These are phyloP conservation scores for Listronotus bonariensis DNA, from an alignment of 1,140 invertebrate species.

Conservation along the genomic window DNA sequence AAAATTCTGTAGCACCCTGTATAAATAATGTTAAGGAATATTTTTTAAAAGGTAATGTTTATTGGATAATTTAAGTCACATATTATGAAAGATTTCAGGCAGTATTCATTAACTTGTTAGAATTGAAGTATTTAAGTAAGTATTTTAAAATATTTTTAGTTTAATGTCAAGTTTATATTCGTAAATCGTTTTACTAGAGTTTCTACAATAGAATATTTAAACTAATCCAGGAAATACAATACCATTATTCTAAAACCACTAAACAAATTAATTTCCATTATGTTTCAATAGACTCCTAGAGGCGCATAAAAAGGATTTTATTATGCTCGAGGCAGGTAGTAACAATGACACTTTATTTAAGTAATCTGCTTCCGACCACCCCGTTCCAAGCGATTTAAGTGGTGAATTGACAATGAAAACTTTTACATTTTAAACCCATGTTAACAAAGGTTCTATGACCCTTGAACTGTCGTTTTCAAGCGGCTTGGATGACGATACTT, in stretches of 20 bases:
- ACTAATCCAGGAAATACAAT: neutral
- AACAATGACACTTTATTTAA: conserved; percentile 20
- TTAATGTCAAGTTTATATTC: too few species aligned
- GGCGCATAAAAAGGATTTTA: neutral
- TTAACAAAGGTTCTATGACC: conserved; percentile 20
- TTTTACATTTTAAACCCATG: conserved; percentile 15
- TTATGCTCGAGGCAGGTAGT: neutral
- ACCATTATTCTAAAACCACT: conserved; percentile 6
- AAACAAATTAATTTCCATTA: conserved; percentile 10
- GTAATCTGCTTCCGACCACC: conserved; percentile 10
- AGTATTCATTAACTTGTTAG: too few species aligned
- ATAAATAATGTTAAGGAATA: too few species aligned
- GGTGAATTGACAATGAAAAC: conserved; percentile 11
- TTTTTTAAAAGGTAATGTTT: too few species aligned
- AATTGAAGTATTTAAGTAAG: too few species aligned
- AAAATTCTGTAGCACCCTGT: too few species aligned
- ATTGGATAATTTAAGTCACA: too few species aligned
- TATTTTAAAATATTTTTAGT: too few species aligned
- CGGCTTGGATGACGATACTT: conserved; percentile 4
- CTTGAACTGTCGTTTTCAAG: conserved; percentile 11
- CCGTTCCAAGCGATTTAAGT: conserved; percentile 9
- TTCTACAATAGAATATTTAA: too few species aligned
- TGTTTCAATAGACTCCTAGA: neutral
- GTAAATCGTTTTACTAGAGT: too few species aligned
- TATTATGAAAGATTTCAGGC: too few species aligned